A percentile compares a stretch with the other conserved stretches of the same genome.
Evolutionary conservation across 2,113 vertebrate species (phyloP).

Genomic region (Hippopotamus amphibius): DNA sequence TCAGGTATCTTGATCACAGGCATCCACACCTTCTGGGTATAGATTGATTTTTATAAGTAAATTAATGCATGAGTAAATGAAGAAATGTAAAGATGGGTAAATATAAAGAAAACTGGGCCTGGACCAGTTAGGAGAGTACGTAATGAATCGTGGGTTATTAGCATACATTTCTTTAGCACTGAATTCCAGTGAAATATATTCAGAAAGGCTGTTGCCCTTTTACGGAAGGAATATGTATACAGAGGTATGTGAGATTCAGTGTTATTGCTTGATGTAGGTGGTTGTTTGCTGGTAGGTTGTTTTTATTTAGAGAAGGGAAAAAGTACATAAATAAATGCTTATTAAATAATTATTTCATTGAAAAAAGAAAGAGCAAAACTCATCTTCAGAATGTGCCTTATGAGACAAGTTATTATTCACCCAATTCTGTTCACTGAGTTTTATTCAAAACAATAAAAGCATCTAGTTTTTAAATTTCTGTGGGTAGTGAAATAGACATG

Average conservation of each 20-base stretch:
- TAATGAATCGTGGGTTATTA: not conserved
- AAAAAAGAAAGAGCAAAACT: not conserved
- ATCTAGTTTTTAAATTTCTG: not conserved
- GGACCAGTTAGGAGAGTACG: not conserved
- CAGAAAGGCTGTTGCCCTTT: not conserved
- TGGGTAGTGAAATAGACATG: not conserved
- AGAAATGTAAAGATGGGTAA: not conserved
- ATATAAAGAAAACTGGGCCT: not conserved
- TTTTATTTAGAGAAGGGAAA: constrained; percentile 7
- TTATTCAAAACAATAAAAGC: not conserved
- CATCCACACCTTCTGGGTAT: accelerated
- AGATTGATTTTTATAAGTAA: not conserved
- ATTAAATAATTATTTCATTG: not conserved
- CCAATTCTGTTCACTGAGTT: not conserved
- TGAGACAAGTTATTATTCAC: not conserved
- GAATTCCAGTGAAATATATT: not conserved
- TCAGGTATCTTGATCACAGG: not conserved
- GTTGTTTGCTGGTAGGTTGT: not conserved
- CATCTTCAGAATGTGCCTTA: not conserved
- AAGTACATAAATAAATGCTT: not conserved
- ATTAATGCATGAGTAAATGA: not conserved
- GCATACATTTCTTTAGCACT: accelerated
- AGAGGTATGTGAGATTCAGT: not conserved
- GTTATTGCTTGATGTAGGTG: not conserved
- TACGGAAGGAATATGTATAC: not conserved